These are phyloP conservation scores for Neolamprologus ventralis DNA, from an alignment of 2,113 vertebrate genomes.

Conservation along the genomic window DNA sequence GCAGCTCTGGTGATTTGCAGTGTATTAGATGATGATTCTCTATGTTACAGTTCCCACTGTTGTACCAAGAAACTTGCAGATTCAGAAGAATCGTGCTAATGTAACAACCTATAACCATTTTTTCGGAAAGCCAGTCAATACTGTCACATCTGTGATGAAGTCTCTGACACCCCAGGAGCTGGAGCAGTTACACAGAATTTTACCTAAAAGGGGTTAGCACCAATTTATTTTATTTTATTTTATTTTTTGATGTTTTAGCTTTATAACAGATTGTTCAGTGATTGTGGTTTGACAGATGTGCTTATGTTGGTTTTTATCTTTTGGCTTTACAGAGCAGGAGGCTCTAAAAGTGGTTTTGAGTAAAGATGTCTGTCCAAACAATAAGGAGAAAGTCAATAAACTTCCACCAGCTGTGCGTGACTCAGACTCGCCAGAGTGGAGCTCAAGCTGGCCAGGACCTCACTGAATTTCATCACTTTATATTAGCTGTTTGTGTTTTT, in stretches of 20 bases:
- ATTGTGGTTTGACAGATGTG: neutral
- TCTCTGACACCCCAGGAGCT: slow-evolving; percentile 61
- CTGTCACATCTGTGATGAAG: slow-evolving; percentile 51
- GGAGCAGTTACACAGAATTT: slow-evolving; percentile 39
- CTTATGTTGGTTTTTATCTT: neutral
- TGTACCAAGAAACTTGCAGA: slow-evolving; percentile 54
- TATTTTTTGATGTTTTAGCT: neutral
- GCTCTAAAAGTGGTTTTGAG: slow-evolving; percentile 5
- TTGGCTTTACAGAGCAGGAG: slow-evolving; percentile 29
- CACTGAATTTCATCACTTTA: neutral
- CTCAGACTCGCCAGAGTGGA: neutral
- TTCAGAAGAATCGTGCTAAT: slow-evolving; percentile 51
- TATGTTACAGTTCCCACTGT: slow-evolving; percentile 67
- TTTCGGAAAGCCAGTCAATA: slow-evolving; percentile 55
- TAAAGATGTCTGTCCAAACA: neutral
- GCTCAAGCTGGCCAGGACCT: slow-evolving; percentile 37
- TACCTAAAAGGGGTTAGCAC: slow-evolving; percentile 61
- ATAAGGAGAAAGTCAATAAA: neutral
- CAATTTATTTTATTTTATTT: neutral
- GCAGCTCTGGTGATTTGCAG: neutral
- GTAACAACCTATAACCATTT: slow-evolving; percentile 67
- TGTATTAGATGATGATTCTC: neutral
- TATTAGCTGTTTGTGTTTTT: neutral
- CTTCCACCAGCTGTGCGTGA: neutral
- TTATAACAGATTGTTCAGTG: neutral